Conservation (phyloP, 1,140 invertebrate species). For the Amyelois transitella region DNA sequence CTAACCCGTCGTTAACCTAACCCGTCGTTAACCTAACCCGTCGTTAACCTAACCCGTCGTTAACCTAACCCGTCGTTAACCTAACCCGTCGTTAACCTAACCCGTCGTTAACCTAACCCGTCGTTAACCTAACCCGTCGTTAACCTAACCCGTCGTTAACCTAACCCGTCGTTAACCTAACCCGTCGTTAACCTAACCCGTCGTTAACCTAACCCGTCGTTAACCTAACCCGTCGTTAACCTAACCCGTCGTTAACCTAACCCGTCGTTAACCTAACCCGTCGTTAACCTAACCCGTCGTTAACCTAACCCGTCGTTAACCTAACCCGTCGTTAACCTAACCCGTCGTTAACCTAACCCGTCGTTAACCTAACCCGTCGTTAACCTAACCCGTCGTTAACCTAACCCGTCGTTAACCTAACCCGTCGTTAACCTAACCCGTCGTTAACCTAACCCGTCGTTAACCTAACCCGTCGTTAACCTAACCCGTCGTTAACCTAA, state of each 20-base stretch:
- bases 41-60: constrained; percentile 17
- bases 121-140: constrained; percentile 17
- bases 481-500: neutral
- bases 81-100: constrained; percentile 16
- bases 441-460: neutral
- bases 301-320: constrained; percentile 1
- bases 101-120: constrained; percentile 17
- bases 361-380: neutral
- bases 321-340: neutral
- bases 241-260: neutral
- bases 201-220: constrained; percentile 5
- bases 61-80: constrained; percentile 20
- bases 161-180: constrained; percentile 17
- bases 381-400: neutral
- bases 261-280: neutral
- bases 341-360: neutral
- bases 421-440: constrained; percentile 1
- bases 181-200: constrained; percentile 17
- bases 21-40: constrained; percentile 18
- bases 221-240: neutral
- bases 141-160: constrained; percentile 9
- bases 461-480: neutral
- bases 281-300: neutral
- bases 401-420: neutral
- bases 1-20: constrained; percentile 18